These are phyloP conservation scores for Drepanosiphum platanoidis DNA, from an alignment of 2,888 invertebrate genomes.

Conservation along the genomic window DNA sequence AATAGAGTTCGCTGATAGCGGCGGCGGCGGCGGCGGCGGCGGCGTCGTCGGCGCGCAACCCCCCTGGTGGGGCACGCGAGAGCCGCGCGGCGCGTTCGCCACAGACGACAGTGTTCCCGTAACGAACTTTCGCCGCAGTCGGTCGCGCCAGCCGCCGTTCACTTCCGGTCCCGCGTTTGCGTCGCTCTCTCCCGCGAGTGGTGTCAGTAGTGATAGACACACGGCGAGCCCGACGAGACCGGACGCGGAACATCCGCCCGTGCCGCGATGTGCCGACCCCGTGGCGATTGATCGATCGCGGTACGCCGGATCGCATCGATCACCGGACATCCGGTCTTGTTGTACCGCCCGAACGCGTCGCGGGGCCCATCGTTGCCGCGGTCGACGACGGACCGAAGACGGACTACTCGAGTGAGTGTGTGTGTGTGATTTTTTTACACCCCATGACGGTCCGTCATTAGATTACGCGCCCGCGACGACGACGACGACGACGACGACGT, in stretches of 20 bases:
- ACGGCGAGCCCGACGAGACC: background rate
- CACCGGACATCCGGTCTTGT: no score
- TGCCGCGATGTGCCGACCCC: background rate
- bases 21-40: background rate
- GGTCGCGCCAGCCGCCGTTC: background rate
- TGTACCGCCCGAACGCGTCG: no score
- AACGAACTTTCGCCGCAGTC: conserved; percentile 25
- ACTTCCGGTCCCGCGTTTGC: no score
- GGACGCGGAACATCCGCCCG: background rate
- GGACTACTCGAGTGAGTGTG: no score
- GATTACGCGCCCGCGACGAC: no score
- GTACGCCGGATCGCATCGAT: no score
- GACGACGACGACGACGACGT: no score
- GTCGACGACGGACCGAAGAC: no score
- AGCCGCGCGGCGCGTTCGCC: background rate
- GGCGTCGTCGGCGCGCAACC: background rate
- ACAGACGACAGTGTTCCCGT: conserved; percentile 15
- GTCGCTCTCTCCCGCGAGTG: background rate
- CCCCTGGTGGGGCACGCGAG: conserved; percentile 25
- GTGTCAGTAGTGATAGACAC: no score
- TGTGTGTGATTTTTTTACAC: no score
- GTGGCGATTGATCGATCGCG: background rate
- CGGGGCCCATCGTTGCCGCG: no score
- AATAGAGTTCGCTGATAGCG: conserved; percentile 50
- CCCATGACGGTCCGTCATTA: no score